Percentiles rank a stretch among this genome's conserved stretches.
These are phyloP conservation scores for Caenorhabditis doughertyi DNA, from an alignment of 2,888 invertebrate genomes.

Conservation along the genomic window DNA sequence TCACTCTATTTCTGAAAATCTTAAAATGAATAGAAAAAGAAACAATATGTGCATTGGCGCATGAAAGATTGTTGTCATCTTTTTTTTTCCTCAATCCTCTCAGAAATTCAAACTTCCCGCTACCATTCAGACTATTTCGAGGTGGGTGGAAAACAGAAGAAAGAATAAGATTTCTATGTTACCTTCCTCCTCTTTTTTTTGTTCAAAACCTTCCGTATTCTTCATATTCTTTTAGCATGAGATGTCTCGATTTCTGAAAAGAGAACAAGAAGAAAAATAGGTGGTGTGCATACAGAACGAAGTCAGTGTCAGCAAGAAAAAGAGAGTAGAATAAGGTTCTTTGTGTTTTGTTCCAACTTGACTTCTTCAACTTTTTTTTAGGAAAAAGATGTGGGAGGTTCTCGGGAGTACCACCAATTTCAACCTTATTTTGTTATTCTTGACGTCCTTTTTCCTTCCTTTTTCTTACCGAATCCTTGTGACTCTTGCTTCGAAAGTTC, in stretches of 20 bases:
- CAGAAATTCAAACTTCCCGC: slow-evolving; percentile 13
- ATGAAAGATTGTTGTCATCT: slow-evolving; percentile 22
- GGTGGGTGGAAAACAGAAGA: slow-evolving; percentile 23
- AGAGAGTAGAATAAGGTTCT: slow-evolving; percentile 13
- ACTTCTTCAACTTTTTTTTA: slow-evolving; percentile 34
- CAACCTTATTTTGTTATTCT: slow-evolving; percentile 31
- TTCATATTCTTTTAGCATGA: not conserved
- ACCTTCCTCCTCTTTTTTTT: not conserved
- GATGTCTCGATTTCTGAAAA: slow-evolving; percentile 14
- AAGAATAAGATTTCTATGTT: not conserved
- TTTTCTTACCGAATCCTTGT: not conserved
- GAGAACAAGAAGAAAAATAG: slow-evolving; percentile 17
- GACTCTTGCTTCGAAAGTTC: not conserved
- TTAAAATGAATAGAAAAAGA: slow-evolving; percentile 2
- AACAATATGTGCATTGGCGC: slow-evolving; percentile 36
- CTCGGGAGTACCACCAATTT: not conserved
- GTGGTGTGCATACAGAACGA: slow-evolving; percentile 32
- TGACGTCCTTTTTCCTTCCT: slow-evolving; percentile 22
- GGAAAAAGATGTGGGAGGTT: not conserved
- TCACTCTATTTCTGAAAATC: not conserved
- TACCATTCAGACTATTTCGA: slow-evolving; percentile 9
- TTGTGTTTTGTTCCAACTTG: slow-evolving; percentile 35
- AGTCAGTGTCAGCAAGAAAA: slow-evolving; percentile 1
- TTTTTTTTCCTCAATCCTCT: slow-evolving; percentile 1
- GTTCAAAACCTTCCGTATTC: slow-evolving; percentile 1